Evolutionary conservation across 2,113 vertebrate genomes (phyloP).

Genomic region (Shinisaurus crocodilurus): DNA sequence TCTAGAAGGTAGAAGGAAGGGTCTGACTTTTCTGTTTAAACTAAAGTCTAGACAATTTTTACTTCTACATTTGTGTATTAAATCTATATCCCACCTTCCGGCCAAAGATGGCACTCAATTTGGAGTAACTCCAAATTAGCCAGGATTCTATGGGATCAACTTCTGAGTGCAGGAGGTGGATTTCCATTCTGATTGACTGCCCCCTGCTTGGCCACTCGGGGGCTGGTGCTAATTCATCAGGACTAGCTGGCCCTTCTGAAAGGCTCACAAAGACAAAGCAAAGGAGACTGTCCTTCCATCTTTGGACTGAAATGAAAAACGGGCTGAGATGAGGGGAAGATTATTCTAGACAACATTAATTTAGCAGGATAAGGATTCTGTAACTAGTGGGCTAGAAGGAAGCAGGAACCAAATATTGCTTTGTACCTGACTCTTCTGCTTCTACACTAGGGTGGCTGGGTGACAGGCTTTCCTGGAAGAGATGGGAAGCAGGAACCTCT

Average conservation of each 20-base stretch:
- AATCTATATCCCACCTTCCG: no score
- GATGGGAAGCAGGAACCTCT: conserved; percentile 82
- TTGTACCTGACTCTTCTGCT: conserved; percentile 59
- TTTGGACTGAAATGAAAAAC: background rate
- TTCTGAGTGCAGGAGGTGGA: background rate
- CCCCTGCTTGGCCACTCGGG: background rate
- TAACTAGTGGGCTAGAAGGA: background rate
- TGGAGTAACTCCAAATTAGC: no score
- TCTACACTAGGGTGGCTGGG: conserved; percentile 55
- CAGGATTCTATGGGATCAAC: no score
- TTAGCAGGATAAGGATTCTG: background rate
- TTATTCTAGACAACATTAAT: background rate
- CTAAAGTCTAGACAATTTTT: no score
- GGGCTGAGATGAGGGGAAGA: background rate
- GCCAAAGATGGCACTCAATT: no score
- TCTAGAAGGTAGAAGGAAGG: no score
- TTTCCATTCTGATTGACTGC: background rate
- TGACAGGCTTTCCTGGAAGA: conserved; percentile 65
- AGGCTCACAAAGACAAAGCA: background rate
- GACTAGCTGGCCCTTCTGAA: background rate
- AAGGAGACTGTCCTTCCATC: background rate
- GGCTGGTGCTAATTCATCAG: background rate
- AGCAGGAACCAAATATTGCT: conserved; percentile 35
- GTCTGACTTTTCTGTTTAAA: no score
- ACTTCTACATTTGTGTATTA: no score